Evolutionary conservation across 2,888 invertebrate genomes (phyloP).

Genomic region (Diplolepis rosae): DNA sequence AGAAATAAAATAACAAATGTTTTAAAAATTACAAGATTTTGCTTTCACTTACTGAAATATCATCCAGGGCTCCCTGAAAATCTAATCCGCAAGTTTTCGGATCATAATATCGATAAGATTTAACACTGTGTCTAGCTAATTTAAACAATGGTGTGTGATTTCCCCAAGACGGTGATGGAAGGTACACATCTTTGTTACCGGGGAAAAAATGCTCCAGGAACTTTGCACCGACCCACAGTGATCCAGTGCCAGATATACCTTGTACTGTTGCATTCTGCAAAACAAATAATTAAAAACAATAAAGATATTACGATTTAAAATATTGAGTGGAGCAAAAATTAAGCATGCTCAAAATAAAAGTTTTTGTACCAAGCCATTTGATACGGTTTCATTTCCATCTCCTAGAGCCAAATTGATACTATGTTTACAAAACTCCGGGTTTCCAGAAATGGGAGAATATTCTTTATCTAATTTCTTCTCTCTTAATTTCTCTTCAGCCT

Average conservation of each 20-base stretch:
- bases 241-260: constrained; percentile 98
- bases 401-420: constrained; percentile 93
- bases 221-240: constrained; percentile 92
- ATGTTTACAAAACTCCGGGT: constrained; percentile 87
- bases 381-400: constrained; percentile 80
- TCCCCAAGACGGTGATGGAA: constrained; percentile 98
- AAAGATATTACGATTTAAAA: constrained; percentile 41
- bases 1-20: neutral
- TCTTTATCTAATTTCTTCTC: constrained; percentile 89
- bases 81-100: constrained; percentile 95
- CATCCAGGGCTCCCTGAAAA: constrained; percentile 90
- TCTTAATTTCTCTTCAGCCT: constrained; percentile 89
- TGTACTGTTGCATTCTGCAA: constrained; percentile 81
- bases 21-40: constrained; percentile 1
- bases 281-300: no score
- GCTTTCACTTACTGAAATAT: constrained; percentile 83
- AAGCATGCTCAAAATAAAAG: constrained; percentile 13
- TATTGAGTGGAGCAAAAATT: constrained; percentile 5
- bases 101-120: constrained; percentile 95
- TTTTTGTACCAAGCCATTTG: constrained; percentile 80
- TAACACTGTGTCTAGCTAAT: constrained; percentile 87
- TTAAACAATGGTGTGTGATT: constrained; percentile 97
- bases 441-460: constrained; percentile 94
- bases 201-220: constrained; percentile 89
- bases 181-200: constrained; percentile 87